Evolutionary conservation across 2,888 invertebrate genomes (phyloP), one percentile per base, ranked within the genome.

Genomic region (Auanema sp.): DNA sequence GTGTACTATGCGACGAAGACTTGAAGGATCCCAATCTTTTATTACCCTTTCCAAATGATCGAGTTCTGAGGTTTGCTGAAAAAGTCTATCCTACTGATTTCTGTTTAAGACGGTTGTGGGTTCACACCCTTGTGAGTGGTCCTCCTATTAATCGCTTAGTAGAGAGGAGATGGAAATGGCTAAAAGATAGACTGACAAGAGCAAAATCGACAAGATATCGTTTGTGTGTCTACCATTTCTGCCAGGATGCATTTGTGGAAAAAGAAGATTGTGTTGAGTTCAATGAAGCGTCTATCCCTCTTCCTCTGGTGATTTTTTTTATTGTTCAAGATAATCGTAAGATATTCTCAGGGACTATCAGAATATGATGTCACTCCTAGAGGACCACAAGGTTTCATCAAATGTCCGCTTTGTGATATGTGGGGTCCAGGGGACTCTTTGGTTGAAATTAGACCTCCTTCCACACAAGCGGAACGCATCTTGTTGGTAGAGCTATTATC

Each of bases 141-240:
- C 58, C 58, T 14, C 47, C 63, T 1, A 25, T 58, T 11, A 58
- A 52, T 25, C 40, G 54, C n/a, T 12, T 33, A 8, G 18, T 18
- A n/a, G 58, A 63, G 23, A 50, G 23, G 12, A 43, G 63, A 10
- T 58, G 58, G 63, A 58, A 58, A 44, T 58, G 58, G 62, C 57
- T 72, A 1, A 66, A 68, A 11, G 58, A 58, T 11, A 63, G 72
- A n/a, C 58, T 72, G 12, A 43, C 66, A 16, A 65, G 70, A 10
- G 52, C 55, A 1, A 70, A 69, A 43, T 64, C 72, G 2, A 72
- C 72, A 1, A 43, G 68, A 42, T 72, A 72, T 43, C 62, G 70
- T 4, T 60, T 72, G 11, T 72, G 72, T 50, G 72, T 72, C 18
- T 72, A 66, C 52, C 72, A 72, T 52, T 72, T 72, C 49, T 49